phyloP scores from a whole-genome alignment of 23 tunicate genomes.

The Trididemnum clinides region DNA sequence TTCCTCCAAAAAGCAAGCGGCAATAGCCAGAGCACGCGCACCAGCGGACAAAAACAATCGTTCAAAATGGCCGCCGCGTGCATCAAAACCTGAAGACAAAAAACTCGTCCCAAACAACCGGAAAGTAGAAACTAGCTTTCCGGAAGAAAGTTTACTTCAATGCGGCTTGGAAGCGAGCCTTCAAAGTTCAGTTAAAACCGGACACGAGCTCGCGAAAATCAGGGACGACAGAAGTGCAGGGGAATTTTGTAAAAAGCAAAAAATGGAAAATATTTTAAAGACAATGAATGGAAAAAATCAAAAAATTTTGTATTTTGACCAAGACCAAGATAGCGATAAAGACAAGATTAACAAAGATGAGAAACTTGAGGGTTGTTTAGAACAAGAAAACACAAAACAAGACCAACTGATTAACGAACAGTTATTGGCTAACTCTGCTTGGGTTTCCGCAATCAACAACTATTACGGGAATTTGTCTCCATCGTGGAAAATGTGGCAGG shows the following conservation, averaged over 20 bases:
- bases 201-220: not conserved
- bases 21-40: not conserved
- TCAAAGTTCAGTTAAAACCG: not conserved
- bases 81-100: not conserved
- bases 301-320: not conserved
- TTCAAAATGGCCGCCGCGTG: constrained; percentile 25
- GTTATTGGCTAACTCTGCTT: not conserved
- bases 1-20: not conserved
- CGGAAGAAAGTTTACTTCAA: not conserved
- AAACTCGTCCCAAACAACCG: not conserved
- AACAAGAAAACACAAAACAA: not conserved
- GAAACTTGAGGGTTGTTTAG: not conserved
- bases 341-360: not conserved
- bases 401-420: not conserved
- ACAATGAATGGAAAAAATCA: too few species aligned
- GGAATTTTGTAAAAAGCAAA: too few species aligned
- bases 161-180: not conserved
- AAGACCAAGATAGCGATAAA: not conserved
- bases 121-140: not conserved
- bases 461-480: constrained; percentile 33
- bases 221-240: not conserved
- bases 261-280: not conserved
- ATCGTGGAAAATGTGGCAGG: constrained; percentile 62
- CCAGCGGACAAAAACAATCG: not conserved
- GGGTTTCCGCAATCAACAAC: constrained; percentile 14